Percentiles rank a stretch among this genome's conserved stretches.
Conservation (phyloP, 35 echinoderm and acorn worm genomes). For the Stichopus chloronotus region DNA sequence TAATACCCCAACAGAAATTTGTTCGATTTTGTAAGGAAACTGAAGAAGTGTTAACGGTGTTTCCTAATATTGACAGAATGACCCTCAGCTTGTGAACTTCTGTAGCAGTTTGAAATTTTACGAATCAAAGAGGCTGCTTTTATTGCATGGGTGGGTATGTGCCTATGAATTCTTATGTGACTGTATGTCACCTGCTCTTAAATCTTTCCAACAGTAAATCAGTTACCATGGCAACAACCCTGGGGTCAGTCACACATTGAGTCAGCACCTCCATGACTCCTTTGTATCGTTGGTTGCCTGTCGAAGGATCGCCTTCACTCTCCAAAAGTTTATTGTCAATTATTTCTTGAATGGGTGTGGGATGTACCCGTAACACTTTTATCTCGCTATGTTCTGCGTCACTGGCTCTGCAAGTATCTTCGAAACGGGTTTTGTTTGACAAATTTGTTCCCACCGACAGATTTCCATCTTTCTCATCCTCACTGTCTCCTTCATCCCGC, state of each 20-base stretch:
- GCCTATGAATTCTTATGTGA: no score
- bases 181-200: not conserved
- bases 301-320: not conserved
- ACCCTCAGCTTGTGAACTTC: no score
- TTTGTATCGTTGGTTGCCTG: not conserved
- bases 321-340: not conserved
- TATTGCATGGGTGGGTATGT: no score
- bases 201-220: conserved; percentile 19
- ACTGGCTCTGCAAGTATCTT: not conserved
- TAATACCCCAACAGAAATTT: no score
- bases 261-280: conserved; percentile 1
- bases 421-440: not conserved
- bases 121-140: no score
- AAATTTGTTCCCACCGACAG: not conserved
- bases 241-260: conserved; percentile 40
- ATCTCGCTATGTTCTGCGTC: not conserved
- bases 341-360: not conserved
- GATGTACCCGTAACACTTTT: not conserved
- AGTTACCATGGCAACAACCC: conserved; percentile 37
- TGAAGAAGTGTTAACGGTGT: no score
- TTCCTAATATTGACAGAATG: no score
- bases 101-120: no score
- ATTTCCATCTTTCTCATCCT: not conserved
- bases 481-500: not conserved
- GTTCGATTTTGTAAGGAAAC: no score